A percentile compares a stretch with the other conserved stretches of the same genome.
Conservation (phyloP, 2,113 vertebrate genomes). For the Piaya cayana region DNA sequence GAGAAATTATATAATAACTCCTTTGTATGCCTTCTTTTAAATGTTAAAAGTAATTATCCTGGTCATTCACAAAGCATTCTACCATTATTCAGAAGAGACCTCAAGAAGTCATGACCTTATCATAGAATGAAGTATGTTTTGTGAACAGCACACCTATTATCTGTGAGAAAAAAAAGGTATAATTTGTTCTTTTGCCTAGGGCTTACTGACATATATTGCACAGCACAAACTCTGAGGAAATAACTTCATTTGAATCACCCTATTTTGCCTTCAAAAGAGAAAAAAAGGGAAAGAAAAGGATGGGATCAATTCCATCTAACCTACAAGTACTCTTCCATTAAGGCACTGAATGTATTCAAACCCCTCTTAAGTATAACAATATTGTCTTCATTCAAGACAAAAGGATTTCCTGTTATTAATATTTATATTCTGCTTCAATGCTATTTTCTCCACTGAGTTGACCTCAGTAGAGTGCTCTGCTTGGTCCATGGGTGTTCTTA, state of each 20-base stretch:
- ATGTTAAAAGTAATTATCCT: slow-evolving; percentile 18
- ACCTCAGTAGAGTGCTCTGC: neutral
- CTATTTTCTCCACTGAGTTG: neutral
- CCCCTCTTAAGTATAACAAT: neutral
- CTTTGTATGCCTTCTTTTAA: neutral
- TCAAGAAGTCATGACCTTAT: neutral
- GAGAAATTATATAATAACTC: neutral
- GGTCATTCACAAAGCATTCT: neutral
- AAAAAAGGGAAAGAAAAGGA: neutral
- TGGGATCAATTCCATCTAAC: neutral
- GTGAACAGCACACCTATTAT: neutral
- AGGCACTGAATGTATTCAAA: neutral
- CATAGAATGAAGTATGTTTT: neutral
- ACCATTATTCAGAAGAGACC: neutral
- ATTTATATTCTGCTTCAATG: neutral
- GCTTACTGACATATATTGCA: neutral
- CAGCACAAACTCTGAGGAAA: neutral
- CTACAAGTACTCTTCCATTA: neutral
- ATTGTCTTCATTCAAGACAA: neutral
- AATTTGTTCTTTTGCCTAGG: neutral
- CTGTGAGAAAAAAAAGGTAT: neutral
- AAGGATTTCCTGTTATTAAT: neutral
- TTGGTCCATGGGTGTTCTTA: neutral
- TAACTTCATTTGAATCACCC: neutral
- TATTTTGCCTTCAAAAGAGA: neutral